Evolutionary conservation across 1,140 invertebrate species (phyloP).

Genomic region (Drosophila simulans): DNA sequence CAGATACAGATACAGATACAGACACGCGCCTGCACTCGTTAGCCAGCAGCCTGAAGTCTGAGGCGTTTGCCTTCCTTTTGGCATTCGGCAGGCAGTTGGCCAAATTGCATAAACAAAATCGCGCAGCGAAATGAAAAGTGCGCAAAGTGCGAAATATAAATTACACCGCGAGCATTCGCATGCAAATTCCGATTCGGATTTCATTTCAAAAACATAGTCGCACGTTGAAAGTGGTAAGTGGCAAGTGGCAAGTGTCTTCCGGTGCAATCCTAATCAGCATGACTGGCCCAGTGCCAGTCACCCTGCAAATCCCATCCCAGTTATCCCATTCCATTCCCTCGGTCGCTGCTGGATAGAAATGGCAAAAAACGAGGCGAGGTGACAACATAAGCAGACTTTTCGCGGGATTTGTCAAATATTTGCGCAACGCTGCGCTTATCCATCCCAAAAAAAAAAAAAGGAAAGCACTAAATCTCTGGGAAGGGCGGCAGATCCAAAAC

Average conservation of each 20-base stretch:
- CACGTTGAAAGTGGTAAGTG: constrained; percentile 16
- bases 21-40: constrained; percentile 73
- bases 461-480: constrained; percentile 7
- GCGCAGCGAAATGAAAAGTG: constrained; percentile 52
- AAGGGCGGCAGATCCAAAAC: constrained; percentile 24
- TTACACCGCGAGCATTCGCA: constrained; percentile 65
- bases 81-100: constrained; percentile 43
- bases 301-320: constrained; percentile 20
- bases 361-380: constrained; percentile 47
- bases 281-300: constrained; percentile 46
- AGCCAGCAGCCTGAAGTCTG: constrained; percentile 36
- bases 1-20: constrained; percentile 58
- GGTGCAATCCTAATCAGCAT: constrained; percentile 54
- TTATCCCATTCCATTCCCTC: background rate
- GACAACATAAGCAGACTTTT: constrained; percentile 80
- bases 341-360: background rate
- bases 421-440: constrained; percentile 76
- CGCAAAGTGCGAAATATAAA: constrained; percentile 65
- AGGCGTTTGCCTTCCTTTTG: constrained; percentile 51
- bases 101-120: constrained; percentile 73
- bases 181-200: constrained; percentile 63
- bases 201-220: constrained; percentile 49
- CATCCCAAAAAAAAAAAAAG: constrained; percentile 47
- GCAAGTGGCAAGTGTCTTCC: constrained; percentile 35
- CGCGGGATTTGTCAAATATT: constrained; percentile 82